Percentiles rank a stretch among this genome's conserved stretches.
These are phyloP conservation scores for Glaucopsyche alexis DNA, from an alignment of 2,888 invertebrate genomes.

Conservation along the genomic window DNA sequence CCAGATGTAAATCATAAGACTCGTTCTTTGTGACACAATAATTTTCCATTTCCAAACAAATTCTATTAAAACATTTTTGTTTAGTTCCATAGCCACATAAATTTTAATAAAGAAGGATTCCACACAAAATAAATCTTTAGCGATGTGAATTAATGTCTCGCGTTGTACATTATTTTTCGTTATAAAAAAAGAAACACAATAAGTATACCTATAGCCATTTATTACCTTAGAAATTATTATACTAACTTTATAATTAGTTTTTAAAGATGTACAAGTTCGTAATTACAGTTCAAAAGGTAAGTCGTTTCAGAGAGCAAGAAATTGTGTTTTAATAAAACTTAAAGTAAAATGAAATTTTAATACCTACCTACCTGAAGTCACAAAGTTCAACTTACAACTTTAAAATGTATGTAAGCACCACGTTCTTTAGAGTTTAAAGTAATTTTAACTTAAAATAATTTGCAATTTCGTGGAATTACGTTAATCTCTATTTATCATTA, in stretches of 20 bases:
- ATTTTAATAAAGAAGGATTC: constrained; percentile 6
- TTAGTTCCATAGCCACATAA: constrained; percentile 1
- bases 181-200: neutral
- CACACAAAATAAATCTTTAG: constrained; percentile 11
- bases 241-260: too few species aligned
- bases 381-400: constrained; percentile 4
- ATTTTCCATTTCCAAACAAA: neutral
- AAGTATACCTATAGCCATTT: neutral
- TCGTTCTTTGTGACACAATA: neutral
- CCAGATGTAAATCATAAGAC: neutral
- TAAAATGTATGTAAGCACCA: neutral
- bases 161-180: neutral
- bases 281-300: neutral
- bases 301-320: neutral
- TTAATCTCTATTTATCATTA: neutral
- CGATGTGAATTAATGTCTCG: neutral
- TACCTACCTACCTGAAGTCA: neutral
- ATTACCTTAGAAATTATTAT: too few species aligned
- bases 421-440: neutral
- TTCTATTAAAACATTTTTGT: neutral
- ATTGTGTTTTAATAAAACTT: neutral
- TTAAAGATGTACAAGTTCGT: neutral
- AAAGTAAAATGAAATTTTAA: constrained; percentile 13
- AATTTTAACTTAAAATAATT: neutral
- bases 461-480: neutral